These are phyloP conservation scores for Busseola fusca DNA, from an alignment of 2,888 invertebrate species.

Conservation along the genomic window DNA sequence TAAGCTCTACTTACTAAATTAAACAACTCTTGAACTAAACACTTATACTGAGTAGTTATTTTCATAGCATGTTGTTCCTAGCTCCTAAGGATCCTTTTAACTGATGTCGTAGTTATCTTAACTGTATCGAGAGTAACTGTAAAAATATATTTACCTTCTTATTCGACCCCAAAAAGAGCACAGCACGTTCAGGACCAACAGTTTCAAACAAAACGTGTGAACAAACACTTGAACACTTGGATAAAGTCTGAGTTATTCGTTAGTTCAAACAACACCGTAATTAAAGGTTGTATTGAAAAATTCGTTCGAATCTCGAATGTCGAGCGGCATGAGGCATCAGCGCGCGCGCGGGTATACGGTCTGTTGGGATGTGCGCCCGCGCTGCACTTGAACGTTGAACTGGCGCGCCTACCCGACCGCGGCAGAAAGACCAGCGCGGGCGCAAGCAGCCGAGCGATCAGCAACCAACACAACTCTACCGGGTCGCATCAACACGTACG, in stretches of 20 bases:
- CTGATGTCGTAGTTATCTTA: slow-evolving; percentile 55
- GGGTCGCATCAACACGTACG: slow-evolving; percentile 70
- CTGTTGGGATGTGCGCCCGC: slow-evolving; percentile 81
- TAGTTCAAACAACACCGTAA: slow-evolving; percentile 63
- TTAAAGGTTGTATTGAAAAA: slow-evolving; percentile 60
- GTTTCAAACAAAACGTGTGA: slow-evolving; percentile 67
- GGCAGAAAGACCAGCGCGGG: slow-evolving; percentile 57
- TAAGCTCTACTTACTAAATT: neutral
- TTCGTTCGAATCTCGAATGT: slow-evolving; percentile 72
- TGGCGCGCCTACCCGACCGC: slow-evolving; percentile 76
- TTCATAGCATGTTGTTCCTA: neutral
- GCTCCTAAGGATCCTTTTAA: slow-evolving; percentile 38
- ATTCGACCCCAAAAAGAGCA: slow-evolving; percentile 72
- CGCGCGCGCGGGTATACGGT: slow-evolving; percentile 76
- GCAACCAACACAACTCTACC: slow-evolving; percentile 67
- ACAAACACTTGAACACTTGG: slow-evolving; percentile 77
- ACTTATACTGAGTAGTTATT: neutral
- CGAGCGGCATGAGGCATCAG: slow-evolving; percentile 68
- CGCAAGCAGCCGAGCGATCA: slow-evolving; percentile 43
- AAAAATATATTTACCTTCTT: slow-evolving; percentile 77
- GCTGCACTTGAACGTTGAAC: slow-evolving; percentile 87
- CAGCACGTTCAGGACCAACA: slow-evolving; percentile 64
- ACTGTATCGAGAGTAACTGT: slow-evolving; percentile 71
- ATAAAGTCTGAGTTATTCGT: slow-evolving; percentile 61
- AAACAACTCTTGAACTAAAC: slow-evolving; percentile 3